Evolutionary conservation across 2,888 invertebrate genomes (phyloP).

Genomic region (Agapostemon virescens): DNA sequence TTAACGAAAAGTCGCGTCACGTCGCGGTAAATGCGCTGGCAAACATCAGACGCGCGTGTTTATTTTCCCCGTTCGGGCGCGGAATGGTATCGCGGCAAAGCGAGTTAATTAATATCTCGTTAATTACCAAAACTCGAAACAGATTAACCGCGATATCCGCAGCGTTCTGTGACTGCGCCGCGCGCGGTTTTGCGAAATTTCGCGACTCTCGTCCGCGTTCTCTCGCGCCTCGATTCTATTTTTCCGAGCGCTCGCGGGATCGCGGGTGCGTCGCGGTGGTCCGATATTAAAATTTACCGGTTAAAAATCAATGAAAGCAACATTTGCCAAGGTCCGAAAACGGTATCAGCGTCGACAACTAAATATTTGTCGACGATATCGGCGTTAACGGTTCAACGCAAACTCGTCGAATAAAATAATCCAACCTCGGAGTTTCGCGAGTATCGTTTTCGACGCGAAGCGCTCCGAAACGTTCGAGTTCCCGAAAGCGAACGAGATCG

Average conservation of each 20-base stretch:
- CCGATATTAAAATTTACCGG: no score
- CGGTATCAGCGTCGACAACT: no score
- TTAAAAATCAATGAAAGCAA: no score
- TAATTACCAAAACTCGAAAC: slow-evolving; percentile 5
- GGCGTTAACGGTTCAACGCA: no score
- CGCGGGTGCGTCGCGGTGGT: not conserved
- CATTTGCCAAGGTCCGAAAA: no score
- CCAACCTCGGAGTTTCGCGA: no score
- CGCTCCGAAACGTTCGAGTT: no score
- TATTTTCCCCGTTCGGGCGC: not conserved
- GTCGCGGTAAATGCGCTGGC: not conserved
- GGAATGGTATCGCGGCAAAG: not conserved
- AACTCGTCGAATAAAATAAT: no score
- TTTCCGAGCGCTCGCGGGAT: not conserved
- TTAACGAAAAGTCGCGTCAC: slow-evolving; percentile 1
- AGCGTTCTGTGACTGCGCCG: not conserved
- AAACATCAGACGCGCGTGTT: not conserved
- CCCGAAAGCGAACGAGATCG: no score
- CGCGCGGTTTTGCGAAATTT: not conserved
- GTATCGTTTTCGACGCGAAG: no score
- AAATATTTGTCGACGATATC: no score
- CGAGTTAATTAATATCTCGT: slow-evolving; percentile 10
- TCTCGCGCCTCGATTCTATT: not conserved
- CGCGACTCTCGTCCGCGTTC: not conserved
- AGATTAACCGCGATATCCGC: not conserved